Conservation (phyloP, 1,140 invertebrate genomes). For the Laodelphax striatellus region DNA sequence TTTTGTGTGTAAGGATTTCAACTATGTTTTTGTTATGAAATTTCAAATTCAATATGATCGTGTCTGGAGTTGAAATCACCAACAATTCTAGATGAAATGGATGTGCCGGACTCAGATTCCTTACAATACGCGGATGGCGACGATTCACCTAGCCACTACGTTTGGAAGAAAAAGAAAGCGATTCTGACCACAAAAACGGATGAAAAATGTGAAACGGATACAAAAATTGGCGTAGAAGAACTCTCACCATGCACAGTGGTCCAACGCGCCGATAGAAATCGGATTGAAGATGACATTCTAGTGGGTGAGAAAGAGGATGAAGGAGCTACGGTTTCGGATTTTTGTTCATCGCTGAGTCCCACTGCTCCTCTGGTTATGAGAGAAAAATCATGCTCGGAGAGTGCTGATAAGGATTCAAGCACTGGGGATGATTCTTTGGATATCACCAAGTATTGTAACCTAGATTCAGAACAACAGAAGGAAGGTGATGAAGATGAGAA, state of each 20-base stretch:
- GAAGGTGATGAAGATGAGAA: not conserved
- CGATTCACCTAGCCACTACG: conserved; percentile 2
- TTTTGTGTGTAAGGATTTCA: too few relatives aligned
- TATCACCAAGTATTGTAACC: not conserved
- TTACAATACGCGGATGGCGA: conserved; percentile 1
- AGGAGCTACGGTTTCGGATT: not conserved
- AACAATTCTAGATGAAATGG: not conserved
- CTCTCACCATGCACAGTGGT: not conserved
- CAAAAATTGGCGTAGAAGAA: not conserved
- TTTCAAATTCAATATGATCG: too few relatives aligned
- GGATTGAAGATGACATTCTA: not conserved
- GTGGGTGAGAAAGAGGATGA: not conserved
- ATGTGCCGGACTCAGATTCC: not conserved
- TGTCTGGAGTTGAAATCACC: too few relatives aligned
- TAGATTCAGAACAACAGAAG: not conserved
- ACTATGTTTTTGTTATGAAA: too few relatives aligned
- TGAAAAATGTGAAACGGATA: not conserved
- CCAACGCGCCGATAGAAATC: not conserved
- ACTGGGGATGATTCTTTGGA: not conserved
- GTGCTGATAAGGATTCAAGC: not conserved
- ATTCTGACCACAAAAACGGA: not conserved
- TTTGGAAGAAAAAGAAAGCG: conserved; percentile 15
- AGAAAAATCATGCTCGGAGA: not conserved
- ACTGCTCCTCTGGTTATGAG: conserved; percentile 4
- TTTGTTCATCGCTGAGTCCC: conserved; percentile 3